Base-by-base conservation (phyloP, 2,888 invertebrate species). In the Lamellibrachia columna region DNA sequence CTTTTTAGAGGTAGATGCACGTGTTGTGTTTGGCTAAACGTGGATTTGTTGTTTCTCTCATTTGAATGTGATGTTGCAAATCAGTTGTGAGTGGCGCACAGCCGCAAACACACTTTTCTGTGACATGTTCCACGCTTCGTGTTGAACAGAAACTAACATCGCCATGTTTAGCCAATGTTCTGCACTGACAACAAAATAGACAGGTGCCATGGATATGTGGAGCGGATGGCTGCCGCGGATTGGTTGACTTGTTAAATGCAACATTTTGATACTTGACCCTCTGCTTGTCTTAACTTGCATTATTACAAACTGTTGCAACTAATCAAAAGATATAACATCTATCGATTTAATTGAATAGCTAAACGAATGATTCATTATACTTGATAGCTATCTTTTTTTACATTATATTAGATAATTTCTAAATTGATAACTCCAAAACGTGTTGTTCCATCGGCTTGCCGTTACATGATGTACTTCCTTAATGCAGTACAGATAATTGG, bases 91-190 rank as follows among this genome's bases (percentile, higher is more conserved):
- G 22, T 75, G 75, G 75, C 22, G 22, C 22, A 22, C 75, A 22
- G 75, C 75, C 75, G n/a, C n/a, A 22, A 75, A 75, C 75, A 11
- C 22, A 75, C 75, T 75, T 75, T 75, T 75, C 75, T 75, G 22
- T 75, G 22, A n/a, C n/a, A 75, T 22, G 22, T 75, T 75, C 75
- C 75, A 75, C 22, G 75, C 75, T 75, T 75, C n/a, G 75, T 22
- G 75, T n/a, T 75, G 75, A 75, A 75, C 75, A 75, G 75, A n/a
- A 75, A 75, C 22, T 75, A 75, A 75, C 22, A 75, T 75, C 75
- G n/a, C 22, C 15, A 75, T 75, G 75, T 75, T 75, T 75, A 22
- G 75, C 75, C 75, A 6, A 75, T 6, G 15, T 75, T 75, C 22
- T 75, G 75, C 75, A 75, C 75, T 75, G 15, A 75, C 75, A 75